Conservation (phyloP, 1,140 invertebrate genomes). For the Sinella curviseta region DNA sequence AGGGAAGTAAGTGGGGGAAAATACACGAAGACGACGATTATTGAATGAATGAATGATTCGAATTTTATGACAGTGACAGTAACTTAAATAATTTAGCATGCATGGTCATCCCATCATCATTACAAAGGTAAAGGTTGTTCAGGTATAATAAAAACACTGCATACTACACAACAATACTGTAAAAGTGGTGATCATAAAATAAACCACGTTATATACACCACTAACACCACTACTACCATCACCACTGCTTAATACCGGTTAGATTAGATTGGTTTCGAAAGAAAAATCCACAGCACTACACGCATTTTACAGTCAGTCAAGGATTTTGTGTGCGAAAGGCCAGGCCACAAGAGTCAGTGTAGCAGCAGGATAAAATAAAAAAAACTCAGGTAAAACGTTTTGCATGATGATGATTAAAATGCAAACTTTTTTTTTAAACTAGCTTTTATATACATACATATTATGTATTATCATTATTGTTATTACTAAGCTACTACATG, state of each 20-base stretch:
- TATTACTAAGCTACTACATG: too few species aligned
- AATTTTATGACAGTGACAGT: slow-evolving; percentile 21
- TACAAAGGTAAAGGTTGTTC: background rate
- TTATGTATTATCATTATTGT: too few species aligned
- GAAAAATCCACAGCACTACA: background rate
- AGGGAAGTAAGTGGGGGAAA: background rate
- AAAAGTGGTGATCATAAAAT: background rate
- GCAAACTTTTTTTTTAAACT: background rate
- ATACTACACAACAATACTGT: background rate
- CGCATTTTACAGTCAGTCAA: background rate
- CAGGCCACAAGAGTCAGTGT: background rate
- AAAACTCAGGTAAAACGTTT: background rate
- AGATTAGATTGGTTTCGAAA: slow-evolving; percentile 15
- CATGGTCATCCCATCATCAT: background rate
- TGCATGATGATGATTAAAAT: background rate
- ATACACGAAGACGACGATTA: background rate
- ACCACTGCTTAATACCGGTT: slow-evolving; percentile 11
- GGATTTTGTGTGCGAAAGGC: background rate
- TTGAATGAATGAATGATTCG: slow-evolving; percentile 18
- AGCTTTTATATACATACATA: background rate
- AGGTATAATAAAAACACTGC: background rate
- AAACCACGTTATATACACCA: background rate
- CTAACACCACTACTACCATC: background rate
- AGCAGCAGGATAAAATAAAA: too few species aligned
- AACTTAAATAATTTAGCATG: background rate